Percentiles rank a stretch among this genome's conserved stretches.
phyloP scores from a whole-genome alignment of 2,797 vertebrate genomes.

The Chiloscyllium punctatum region DNA sequence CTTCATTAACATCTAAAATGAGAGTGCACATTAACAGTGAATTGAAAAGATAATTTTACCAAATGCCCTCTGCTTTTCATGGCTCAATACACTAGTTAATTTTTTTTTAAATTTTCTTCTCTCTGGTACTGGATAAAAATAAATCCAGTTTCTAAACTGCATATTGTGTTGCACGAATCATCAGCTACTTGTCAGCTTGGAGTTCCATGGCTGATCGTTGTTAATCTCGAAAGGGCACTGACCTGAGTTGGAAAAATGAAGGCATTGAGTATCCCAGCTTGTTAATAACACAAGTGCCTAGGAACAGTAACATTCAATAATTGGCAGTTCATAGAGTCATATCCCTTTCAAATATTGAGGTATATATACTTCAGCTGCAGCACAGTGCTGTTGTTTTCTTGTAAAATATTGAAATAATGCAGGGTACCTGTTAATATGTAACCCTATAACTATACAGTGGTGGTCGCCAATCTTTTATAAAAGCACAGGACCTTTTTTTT shows the following conservation, averaged over 20 bases:
- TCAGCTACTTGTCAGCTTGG: not conserved
- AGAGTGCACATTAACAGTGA: not conserved
- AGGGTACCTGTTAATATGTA: not conserved
- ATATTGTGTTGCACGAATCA: too few relatives aligned
- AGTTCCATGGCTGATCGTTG: not conserved
- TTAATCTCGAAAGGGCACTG: slow-evolving; percentile 56
- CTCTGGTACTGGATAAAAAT: not conserved
- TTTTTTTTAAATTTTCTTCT: not conserved
- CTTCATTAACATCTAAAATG: not conserved
- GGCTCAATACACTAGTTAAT: not conserved
- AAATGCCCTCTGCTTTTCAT: not conserved
- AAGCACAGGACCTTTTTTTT: too few relatives aligned
- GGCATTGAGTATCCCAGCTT: slow-evolving; percentile 56
- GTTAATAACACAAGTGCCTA: slow-evolving; percentile 51
- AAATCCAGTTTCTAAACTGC: not conserved
- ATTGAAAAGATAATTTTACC: not conserved
- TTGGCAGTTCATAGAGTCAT: not conserved
- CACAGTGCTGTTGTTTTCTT: not conserved
- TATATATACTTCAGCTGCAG: not conserved
- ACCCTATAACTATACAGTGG: not conserved
- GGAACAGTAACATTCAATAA: not conserved
- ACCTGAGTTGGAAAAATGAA: slow-evolving; percentile 53
- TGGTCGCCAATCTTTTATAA: too few relatives aligned
- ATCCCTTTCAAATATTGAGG: not conserved
- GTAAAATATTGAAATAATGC: not conserved